These are phyloP conservation scores for Auanema sp. DNA, from an alignment of 2,888 invertebrate genomes.

Conservation along the genomic window DNA sequence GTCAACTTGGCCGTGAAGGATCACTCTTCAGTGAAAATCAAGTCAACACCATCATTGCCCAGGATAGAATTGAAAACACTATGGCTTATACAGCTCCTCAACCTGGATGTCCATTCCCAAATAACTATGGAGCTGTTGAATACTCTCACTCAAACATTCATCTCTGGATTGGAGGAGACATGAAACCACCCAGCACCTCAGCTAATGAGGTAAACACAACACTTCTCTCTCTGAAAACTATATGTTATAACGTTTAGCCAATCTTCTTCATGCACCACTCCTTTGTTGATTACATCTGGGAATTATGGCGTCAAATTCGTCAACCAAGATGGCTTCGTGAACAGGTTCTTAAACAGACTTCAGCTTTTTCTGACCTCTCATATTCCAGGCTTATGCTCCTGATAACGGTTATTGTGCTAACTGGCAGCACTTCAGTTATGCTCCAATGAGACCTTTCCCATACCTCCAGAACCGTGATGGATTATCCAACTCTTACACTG, in stretches of 20 bases:
- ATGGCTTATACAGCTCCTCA: constrained; percentile 62
- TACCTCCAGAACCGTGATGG: constrained; percentile 58
- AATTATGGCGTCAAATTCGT: constrained; percentile 61
- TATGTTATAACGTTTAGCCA: constrained; percentile 42
- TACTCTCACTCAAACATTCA: constrained; percentile 63
- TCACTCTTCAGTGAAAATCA: constrained; percentile 54
- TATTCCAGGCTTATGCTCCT: constrained; percentile 51
- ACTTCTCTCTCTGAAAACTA: background rate
- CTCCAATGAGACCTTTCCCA: constrained; percentile 60
- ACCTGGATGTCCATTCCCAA: constrained; percentile 59
- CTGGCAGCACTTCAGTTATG: constrained; percentile 60
- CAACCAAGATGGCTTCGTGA: constrained; percentile 60
- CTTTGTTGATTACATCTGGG: constrained; percentile 66
- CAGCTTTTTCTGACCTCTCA: background rate
- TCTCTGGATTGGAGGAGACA: constrained; percentile 51
- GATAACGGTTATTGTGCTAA: constrained; percentile 59
- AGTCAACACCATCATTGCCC: constrained; percentile 54
- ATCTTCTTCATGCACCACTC: constrained; percentile 65
- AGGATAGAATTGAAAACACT: constrained; percentile 59
- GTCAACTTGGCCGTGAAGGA: constrained; percentile 56
- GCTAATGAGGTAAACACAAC: constrained; percentile 31
- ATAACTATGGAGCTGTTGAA: constrained; percentile 61
- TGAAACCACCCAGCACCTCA: constrained; percentile 48
- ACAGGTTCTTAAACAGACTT: constrained; percentile 22
- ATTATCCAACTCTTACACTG: constrained; percentile 61